Base-by-base conservation (phyloP, 2,888 invertebrate genomes). In the Epistrophe grossulariae region DNA sequence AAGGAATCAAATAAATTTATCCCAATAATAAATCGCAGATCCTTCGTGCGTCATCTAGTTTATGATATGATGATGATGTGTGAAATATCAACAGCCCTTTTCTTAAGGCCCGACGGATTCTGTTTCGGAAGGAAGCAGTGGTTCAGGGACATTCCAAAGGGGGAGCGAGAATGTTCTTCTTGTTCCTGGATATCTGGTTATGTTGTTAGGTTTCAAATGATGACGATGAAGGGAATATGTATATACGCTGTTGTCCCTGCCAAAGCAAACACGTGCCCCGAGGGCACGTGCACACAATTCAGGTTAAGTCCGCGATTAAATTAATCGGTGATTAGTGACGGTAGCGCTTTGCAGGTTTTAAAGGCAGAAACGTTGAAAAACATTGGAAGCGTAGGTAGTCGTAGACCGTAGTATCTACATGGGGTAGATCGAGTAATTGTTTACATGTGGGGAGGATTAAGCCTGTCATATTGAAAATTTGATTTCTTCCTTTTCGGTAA, bases 321-420 rank as follows among this genome's bases (percentile, higher is more conserved):
- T 92, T 92, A 92, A 92, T 92, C 92, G 92, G 91, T 92, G 92
- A 92, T 92, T 92, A 92, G 92, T 91, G 90, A 90, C 90, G 91
- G 91, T 55, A 79, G 72, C 15, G 38, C 35, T 50, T 68, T 68
- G 77, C 74, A 59, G 64, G 77, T 76, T 66, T 43, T 17, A 45
- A 43, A 70, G 10, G 72, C 60, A 52, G 28, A 19, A 7, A 17
- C 19, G 17, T 8, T 4, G 31, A 10, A 59, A 24, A n/a, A 68
- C 52, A 43, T 31, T 13, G 11, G 24, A 24, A 24, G 24, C 50
- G 19, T 11, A 24, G 50, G 50, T 24, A 13, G 1, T 1, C 11
- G 13, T 52, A 24, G 7, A 6, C 0, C 31, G 9, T 52, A 52
- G 2, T 10, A 13, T 11, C 35, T 5, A n/a, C n/a, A n/a, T n/a